phyloP scores from a whole-genome alignment of 2,888 invertebrate species.

The Hyposoter dolosus region DNA sequence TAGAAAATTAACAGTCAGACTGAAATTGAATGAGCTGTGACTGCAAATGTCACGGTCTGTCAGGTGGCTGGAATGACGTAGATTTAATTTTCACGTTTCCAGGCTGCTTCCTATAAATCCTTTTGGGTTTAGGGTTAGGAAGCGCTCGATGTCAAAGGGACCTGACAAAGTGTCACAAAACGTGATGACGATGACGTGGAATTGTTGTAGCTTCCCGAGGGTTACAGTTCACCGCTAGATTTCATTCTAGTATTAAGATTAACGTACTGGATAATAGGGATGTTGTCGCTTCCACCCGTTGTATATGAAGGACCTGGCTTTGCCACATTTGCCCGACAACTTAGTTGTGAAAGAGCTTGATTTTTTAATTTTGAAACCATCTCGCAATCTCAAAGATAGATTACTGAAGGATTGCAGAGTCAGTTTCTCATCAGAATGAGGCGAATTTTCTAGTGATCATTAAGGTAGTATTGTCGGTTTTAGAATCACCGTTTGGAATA shows the following conservation, averaged over 20 bases:
- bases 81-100: conserved; percentile 16
- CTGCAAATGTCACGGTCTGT: conserved; percentile 3
- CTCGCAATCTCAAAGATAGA: conserved; percentile 6
- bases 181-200: conserved; percentile 62
- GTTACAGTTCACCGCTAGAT: conserved; percentile 31
- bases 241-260: conserved; percentile 69
- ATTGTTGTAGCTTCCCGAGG: conserved; percentile 32
- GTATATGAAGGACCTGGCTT: conserved; percentile 22
- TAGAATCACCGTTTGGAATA: too few species aligned
- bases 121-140: conserved; percentile 37
- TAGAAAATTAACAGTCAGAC: background rate
- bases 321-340: conserved; percentile 34
- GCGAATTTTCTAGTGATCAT: background rate
- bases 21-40: background rate
- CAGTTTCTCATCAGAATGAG: background rate
- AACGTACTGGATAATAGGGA: conserved; percentile 76
- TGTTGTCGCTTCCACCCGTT: conserved; percentile 50
- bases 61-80: conserved; percentile 1
- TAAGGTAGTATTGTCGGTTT: background rate
- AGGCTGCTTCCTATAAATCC: background rate
- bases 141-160: conserved; percentile 48
- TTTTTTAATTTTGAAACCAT: conserved; percentile 52
- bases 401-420: background rate
- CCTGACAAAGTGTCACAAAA: conserved; percentile 62
- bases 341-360: background rate